Evolutionary conservation across 2,888 invertebrate genomes (phyloP).

Genomic region (Muschampia plurimacula): DNA sequence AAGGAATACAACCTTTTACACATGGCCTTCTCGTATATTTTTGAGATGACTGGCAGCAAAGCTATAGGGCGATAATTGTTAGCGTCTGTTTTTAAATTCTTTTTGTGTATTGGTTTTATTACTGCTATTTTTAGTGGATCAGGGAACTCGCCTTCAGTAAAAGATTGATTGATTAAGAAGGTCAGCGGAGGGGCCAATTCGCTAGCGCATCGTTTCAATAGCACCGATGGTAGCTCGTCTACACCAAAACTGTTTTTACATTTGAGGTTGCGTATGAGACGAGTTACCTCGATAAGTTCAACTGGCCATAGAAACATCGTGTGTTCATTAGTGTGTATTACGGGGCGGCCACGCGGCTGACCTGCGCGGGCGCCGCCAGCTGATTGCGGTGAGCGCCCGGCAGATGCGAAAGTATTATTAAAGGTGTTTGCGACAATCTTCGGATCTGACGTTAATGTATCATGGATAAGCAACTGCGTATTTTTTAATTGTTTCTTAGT

Average conservation of each 20-base stretch:
- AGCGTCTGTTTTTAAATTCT: constrained; percentile 10
- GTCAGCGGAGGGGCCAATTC: background rate
- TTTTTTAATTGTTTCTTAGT: background rate
- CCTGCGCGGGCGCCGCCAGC: no score
- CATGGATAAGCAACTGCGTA: constrained; percentile 1
- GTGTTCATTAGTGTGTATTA: background rate
- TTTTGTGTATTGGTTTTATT: constrained; percentile 29
- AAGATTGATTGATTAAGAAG: no score
- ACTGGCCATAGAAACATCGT: constrained; percentile 1
- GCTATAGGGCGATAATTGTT: constrained; percentile 30
- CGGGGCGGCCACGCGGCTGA: constrained; percentile 2
- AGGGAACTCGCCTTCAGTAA: background rate
- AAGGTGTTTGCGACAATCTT: background rate
- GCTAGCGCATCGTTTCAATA: no score
- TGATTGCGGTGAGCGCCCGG: background rate
- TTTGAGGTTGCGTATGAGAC: constrained; percentile 2
- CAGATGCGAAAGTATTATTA: background rate
- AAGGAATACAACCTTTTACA: constrained; percentile 34
- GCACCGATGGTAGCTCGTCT: background rate
- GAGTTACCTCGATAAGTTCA: background rate
- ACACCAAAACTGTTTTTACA: constrained; percentile 6
- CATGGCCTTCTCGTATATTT: constrained; percentile 43
- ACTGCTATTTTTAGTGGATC: constrained; percentile 8
- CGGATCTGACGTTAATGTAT: background rate
- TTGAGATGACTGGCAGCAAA: constrained; percentile 36